These are phyloP conservation scores for Venusia cambrica DNA, from an alignment of 2,888 invertebrate species.

Conservation along the genomic window DNA sequence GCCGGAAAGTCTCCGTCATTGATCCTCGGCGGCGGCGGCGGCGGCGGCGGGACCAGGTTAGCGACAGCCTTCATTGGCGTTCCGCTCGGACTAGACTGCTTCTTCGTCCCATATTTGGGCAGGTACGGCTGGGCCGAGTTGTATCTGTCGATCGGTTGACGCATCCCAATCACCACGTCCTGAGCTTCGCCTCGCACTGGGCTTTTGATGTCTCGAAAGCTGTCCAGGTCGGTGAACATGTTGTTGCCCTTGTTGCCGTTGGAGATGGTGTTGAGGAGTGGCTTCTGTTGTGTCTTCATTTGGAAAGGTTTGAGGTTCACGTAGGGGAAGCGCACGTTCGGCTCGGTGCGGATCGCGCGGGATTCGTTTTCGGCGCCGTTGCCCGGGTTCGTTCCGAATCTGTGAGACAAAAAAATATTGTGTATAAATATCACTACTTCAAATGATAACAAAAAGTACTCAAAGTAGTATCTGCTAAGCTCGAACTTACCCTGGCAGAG, in stretches of 20 bases:
- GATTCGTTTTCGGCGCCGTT: slow-evolving; percentile 73
- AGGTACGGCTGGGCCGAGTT: slow-evolving; percentile 76
- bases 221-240: slow-evolving; percentile 59
- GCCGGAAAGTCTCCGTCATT: slow-evolving; percentile 56
- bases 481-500: slow-evolving; percentile 74
- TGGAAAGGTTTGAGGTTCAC: slow-evolving; percentile 69
- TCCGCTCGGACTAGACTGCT: slow-evolving; percentile 44
- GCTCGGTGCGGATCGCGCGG: slow-evolving; percentile 67
- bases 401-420: slow-evolving; percentile 35
- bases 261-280: slow-evolving; percentile 36
- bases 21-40: slow-evolving; percentile 50
- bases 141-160: slow-evolving; percentile 63
- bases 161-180: slow-evolving; percentile 43
- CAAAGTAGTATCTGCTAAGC: too few relatives aligned
- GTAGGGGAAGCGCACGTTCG: slow-evolving; percentile 66
- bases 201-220: slow-evolving; percentile 55
- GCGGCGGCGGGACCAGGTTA: slow-evolving; percentile 62
- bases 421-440: slow-evolving; percentile 3
- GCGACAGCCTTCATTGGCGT: slow-evolving; percentile 47
- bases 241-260: slow-evolving; percentile 57
- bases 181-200: slow-evolving; percentile 72
- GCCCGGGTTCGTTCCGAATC: slow-evolving; percentile 62
- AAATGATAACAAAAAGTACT: slow-evolving; percentile 22
- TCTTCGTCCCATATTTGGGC: slow-evolving; percentile 58
- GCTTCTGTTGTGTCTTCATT: slow-evolving; percentile 56